These are phyloP conservation scores for Anthopleura sola DNA, from an alignment of 64 coral and sea anemone species.

Conservation along the genomic window DNA sequence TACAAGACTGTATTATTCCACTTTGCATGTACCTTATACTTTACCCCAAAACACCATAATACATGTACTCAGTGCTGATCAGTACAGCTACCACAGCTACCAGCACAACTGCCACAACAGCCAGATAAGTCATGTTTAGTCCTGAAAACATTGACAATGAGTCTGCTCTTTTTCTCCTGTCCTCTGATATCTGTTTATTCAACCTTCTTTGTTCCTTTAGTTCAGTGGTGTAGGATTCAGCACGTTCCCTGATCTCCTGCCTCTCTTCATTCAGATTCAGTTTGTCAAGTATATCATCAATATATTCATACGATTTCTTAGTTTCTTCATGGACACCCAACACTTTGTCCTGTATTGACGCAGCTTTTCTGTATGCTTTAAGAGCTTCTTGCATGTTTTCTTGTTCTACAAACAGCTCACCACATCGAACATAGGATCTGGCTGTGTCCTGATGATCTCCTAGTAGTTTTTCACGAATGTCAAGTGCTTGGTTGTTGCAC, in stretches of 20 bases:
- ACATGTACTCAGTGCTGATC: background rate
- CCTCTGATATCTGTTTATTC: background rate
- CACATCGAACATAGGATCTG: background rate
- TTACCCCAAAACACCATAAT: too few relatives aligned
- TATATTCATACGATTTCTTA: background rate
- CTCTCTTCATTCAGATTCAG: background rate
- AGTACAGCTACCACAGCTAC: background rate
- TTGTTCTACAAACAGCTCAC: background rate
- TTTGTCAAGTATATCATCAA: background rate
- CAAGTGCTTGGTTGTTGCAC: background rate
- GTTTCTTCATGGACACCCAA: constrained; percentile 11
- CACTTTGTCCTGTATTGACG: background rate
- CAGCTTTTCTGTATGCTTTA: constrained; percentile 13
- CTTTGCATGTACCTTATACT: too few relatives aligned
- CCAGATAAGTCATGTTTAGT: background rate
- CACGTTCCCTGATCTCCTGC: background rate
- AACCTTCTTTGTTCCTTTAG: background rate
- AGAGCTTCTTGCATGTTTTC: constrained; percentile 12
- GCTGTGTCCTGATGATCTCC: constrained; percentile 43
- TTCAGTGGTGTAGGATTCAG: background rate
- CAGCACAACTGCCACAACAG: background rate
- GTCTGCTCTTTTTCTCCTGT: background rate
- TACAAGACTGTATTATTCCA: too few relatives aligned
- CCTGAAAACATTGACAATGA: background rate
- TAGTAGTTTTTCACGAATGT: constrained; percentile 1